Base-by-base conservation (phyloP, 2,888 invertebrate species). In the Sipha maydis region DNA sequence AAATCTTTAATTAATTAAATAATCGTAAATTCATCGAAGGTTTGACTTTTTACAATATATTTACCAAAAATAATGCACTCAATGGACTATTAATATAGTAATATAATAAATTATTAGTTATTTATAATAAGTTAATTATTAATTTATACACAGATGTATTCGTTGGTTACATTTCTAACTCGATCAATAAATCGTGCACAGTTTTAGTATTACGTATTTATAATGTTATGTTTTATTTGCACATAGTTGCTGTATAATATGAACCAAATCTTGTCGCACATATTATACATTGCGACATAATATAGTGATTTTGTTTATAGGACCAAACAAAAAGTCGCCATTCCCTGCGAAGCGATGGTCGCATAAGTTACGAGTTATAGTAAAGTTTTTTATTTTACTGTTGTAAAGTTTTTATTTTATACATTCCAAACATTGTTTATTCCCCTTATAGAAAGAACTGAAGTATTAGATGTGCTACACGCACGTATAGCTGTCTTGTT, bases 351-450 rank as follows among this genome's bases (percentile, higher is more conserved):
- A 85, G 77, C 84, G 76, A 83, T 67, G 76, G 84, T 71, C 73
- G 56, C 79, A 86, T 73, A 73, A 86, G 56, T 86, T 86, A 86
- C 79, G 86, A 79, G 86, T 86, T 80, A 86, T 34, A 73, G 80
- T 79, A 71, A 86, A 86, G 86, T 86, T 86, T 80, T 86, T 86
- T 86, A 73, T 86, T 86, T 56, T 48, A 86, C 86, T 73, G 86
- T 79, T 86, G 78, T 78, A 79, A 80, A 80, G 86, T 86, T 86
- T 79, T 86, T 86, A 80, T 73, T 80, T 79, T 80, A 80, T 79
- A 73, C 71, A 75, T 80, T 80, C 56, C 71, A 73, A 80, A 56
- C 86, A 80, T 80, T 86, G 86, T 79, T 84, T 85, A 85, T 85
- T 85, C 84, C 84, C 84, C 76, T 83, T 31, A 77, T 75, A 85